A percentile compares a stretch with the other conserved stretches of the same genome.
Evolutionary conservation across 2,888 invertebrate species (phyloP).

Genomic region (Melipona bicolor): DNA sequence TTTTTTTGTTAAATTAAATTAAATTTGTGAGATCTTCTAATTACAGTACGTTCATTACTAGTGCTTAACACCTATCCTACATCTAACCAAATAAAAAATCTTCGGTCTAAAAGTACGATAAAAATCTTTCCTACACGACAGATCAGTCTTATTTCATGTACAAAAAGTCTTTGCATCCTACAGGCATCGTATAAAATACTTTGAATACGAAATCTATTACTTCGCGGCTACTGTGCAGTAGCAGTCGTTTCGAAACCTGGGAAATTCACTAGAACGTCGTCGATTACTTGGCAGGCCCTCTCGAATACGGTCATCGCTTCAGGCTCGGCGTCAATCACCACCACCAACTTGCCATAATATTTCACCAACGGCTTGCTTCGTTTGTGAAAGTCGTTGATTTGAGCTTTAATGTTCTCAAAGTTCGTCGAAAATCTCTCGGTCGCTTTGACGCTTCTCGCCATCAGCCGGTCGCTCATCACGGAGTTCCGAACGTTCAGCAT

Average conservation of each 20-base stretch:
- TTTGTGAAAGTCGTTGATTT: conserved; percentile 86
- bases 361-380: conserved; percentile 86
- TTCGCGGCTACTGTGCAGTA: rapidly evolving
- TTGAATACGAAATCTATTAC: neutral
- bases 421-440: conserved; percentile 21
- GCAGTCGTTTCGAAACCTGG: neutral
- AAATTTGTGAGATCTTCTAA: neutral
- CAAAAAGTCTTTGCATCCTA: neutral
- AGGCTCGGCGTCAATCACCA: conserved; percentile 62
- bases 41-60: neutral
- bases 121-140: neutral
- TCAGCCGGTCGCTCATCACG: conserved; percentile 65
- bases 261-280: conserved; percentile 40
- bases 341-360: conserved; percentile 80
- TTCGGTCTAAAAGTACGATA: neutral
- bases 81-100: conserved; percentile 6
- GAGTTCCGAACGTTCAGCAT: conserved; percentile 66
- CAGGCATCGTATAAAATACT: neutral
- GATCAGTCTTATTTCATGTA: neutral
- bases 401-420: conserved; percentile 86
- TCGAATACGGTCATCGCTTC: conserved; percentile 55
- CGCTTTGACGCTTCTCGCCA: conserved; percentile 39
- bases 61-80: neutral
- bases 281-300: conserved; percentile 57
- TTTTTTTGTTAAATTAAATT: neutral